These are phyloP conservation scores for Limnephilus rhombicus DNA, from an alignment of 2,888 invertebrate genomes.

Conservation along the genomic window DNA sequence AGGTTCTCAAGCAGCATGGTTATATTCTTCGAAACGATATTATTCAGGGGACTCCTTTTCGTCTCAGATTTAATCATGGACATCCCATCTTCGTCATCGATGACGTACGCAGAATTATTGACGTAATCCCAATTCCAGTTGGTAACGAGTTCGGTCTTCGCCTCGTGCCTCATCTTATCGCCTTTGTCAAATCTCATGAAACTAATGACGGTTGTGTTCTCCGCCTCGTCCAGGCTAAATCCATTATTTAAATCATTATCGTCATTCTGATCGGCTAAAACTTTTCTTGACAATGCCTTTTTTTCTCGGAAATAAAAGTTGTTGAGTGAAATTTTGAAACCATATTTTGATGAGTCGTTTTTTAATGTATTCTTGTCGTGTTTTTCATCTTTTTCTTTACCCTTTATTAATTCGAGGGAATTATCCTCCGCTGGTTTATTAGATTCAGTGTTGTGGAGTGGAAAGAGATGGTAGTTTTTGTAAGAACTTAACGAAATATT, in stretches of 20 bases:
- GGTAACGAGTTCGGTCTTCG: slow-evolving; percentile 59
- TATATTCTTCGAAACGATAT: slow-evolving; percentile 89
- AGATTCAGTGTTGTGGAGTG: not conserved
- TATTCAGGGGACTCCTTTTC: slow-evolving; percentile 79
- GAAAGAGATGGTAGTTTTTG: slow-evolving; percentile 21
- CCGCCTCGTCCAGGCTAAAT: slow-evolving; percentile 60
- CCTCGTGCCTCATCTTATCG: slow-evolving; percentile 17
- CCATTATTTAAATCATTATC: slow-evolving; percentile 55
- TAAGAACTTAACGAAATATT: slow-evolving; percentile 29
- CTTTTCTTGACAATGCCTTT: slow-evolving; percentile 49
- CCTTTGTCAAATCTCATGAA: slow-evolving; percentile 63
- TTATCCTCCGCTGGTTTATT: not conserved
- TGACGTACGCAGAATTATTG: slow-evolving; percentile 56
- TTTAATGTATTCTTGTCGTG: slow-evolving; percentile 30
- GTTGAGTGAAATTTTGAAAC: slow-evolving; percentile 56
- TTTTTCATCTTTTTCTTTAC: not conserved
- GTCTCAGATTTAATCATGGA: slow-evolving; percentile 66
- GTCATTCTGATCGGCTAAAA: slow-evolving; percentile 43
- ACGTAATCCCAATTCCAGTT: slow-evolving; percentile 64
- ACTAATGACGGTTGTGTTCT: slow-evolving; percentile 63
- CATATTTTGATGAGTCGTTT: slow-evolving; percentile 45
- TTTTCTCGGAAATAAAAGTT: slow-evolving; percentile 59
- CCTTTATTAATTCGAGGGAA: slow-evolving; percentile 26
- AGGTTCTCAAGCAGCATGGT: slow-evolving; percentile 91
- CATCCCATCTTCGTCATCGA: slow-evolving; percentile 47